Conservation (phyloP, 2,113 vertebrate genomes). For the Hippocampus barbouri region DNA sequence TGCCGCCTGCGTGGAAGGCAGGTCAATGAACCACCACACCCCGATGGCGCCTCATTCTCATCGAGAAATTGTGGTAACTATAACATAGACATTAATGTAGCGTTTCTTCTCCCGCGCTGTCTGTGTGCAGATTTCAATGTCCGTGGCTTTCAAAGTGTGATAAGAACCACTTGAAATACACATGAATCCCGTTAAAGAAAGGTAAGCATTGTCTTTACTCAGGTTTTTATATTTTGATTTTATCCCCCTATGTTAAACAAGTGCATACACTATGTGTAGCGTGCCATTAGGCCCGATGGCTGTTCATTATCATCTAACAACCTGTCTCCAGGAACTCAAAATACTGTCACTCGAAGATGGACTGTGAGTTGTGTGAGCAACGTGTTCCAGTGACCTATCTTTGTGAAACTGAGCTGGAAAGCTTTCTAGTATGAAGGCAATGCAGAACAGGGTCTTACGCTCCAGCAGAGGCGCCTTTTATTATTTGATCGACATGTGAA, state of each 20-base stretch:
- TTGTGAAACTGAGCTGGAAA: not conserved
- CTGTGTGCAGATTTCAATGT: not conserved
- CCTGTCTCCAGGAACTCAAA: too few relatives aligned
- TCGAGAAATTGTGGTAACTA: not conserved
- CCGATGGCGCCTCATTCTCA: not conserved
- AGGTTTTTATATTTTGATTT: too few relatives aligned
- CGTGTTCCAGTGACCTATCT: not conserved
- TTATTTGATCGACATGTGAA: constrained; percentile 63
- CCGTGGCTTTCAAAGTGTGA: not conserved
- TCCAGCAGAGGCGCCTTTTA: constrained; percentile 39
- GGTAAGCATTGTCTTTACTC: not conserved
- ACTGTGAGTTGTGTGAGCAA: constrained; percentile 7
- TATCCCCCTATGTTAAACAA: too few relatives aligned
- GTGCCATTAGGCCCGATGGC: too few relatives aligned
- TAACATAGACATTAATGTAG: not conserved
- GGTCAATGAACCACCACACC: not conserved
- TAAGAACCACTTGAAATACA: not conserved
- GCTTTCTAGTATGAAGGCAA: not conserved
- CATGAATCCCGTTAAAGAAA: not conserved
- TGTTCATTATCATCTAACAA: too few relatives aligned
- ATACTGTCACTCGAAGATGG: not conserved
- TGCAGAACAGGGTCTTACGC: not conserved
- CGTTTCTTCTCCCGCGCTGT: not conserved
- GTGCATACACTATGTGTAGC: too few relatives aligned
- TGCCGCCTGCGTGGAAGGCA: too few relatives aligned